These are phyloP conservation scores for Oikopleura vanhoeffeni DNA, from an alignment of 23 tunicate species.

Conservation along the genomic window DNA sequence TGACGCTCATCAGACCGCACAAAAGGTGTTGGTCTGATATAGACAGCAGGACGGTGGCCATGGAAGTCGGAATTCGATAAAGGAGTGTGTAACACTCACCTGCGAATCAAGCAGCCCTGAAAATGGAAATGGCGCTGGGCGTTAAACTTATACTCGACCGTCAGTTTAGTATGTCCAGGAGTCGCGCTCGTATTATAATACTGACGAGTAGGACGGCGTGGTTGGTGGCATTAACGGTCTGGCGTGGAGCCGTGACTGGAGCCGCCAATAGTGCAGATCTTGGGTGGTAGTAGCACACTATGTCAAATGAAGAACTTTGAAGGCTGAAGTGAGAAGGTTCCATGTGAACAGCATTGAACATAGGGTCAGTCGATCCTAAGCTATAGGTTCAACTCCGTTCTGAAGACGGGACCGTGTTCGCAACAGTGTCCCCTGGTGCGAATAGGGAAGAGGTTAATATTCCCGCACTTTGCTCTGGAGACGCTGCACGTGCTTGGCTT, in stretches of 20 bases:
- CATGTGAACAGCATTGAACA: too few relatives aligned
- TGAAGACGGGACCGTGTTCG: too few relatives aligned
- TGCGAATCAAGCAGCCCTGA: slow-evolving; percentile 38
- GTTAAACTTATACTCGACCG: slow-evolving; percentile 29
- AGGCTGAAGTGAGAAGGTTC: too few relatives aligned
- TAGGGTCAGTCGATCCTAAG: too few relatives aligned
- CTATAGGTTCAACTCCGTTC: too few relatives aligned
- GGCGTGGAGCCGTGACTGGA: not conserved
- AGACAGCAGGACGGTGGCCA: slow-evolving; percentile 69
- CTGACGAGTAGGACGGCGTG: slow-evolving; percentile 39
- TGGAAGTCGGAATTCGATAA: slow-evolving; percentile 54
- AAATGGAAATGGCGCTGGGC: slow-evolving; percentile 37
- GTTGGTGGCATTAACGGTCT: not conserved
- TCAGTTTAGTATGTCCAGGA: slow-evolving; percentile 13
- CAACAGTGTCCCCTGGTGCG: too few relatives aligned
- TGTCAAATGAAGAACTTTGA: too few relatives aligned
- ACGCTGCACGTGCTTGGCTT: too few relatives aligned
- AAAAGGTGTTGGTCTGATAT: slow-evolving; percentile 37
- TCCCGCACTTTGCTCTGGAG: too few relatives aligned
- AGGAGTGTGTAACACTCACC: slow-evolving; percentile 42
- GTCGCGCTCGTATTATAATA: not conserved
- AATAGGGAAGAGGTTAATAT: too few relatives aligned
- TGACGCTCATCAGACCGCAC: slow-evolving; percentile 44
- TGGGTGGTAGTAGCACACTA: too few relatives aligned
- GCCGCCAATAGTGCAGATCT: not conserved